Conservation (phyloP, 2,888 invertebrate genomes). For the Stenotaenia linearis region DNA sequence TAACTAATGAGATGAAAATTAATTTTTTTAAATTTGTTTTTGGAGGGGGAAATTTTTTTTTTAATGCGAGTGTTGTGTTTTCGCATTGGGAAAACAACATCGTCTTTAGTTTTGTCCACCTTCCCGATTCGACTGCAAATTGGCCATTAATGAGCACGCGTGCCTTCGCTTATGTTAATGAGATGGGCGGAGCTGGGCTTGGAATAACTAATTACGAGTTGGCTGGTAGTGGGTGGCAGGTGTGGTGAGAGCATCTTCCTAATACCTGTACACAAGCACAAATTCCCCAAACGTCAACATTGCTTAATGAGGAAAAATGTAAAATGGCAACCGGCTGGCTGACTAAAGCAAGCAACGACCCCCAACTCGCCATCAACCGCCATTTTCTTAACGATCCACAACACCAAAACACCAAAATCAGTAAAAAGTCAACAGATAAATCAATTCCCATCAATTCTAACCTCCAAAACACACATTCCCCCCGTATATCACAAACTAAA, state of each 20-base stretch:
- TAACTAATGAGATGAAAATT: neutral
- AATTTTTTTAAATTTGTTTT: no score
- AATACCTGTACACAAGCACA: slow-evolving; percentile 9
- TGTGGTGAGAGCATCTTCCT: neutral
- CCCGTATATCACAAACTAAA: neutral
- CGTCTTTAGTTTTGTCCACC: neutral
- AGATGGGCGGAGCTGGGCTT: neutral
- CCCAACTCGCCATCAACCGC: neutral
- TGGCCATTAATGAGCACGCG: slow-evolving; percentile 4
- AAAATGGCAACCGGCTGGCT: neutral
- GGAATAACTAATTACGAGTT: slow-evolving; percentile 3
- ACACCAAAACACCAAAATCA: neutral
- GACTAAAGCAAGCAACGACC: no score
- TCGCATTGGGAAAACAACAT: neutral
- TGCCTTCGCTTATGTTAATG: neutral
- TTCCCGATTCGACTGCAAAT: neutral
- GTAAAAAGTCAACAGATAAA: neutral
- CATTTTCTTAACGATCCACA: neutral
- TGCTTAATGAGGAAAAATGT: slow-evolving; percentile 9
- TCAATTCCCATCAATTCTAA: neutral
- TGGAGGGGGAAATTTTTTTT: no score
- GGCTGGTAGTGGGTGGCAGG: slow-evolving; percentile 4
- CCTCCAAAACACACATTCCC: neutral
- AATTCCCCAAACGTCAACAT: neutral
- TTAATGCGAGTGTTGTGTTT: neutral